Evolutionary conservation across 2,888 invertebrate genomes (phyloP), one percentile per base, ranked within the genome.

Genomic region (Lasioglossum villosulum): DNA sequence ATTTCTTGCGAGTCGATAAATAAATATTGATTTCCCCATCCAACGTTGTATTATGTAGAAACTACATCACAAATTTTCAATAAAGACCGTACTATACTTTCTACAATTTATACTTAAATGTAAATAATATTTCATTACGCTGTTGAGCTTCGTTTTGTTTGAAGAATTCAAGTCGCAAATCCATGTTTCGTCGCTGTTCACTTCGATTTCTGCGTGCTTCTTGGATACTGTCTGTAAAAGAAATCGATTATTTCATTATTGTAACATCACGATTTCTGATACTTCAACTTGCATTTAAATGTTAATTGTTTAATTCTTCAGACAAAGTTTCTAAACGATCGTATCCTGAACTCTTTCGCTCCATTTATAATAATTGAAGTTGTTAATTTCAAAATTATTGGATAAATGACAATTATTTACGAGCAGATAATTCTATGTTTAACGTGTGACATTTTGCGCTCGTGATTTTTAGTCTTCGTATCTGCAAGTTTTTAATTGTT

Each of bases 161-260:
- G 95, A 92, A 82, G 96, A 96, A 73, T 95, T 93, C 45, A 95
- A 92, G 89, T 96, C 96, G 90, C 94, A 95, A 37, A 96, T 93
- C 87, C 96, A 94, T 23, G 93, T 93, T 19, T 91, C 90, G 68
- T 90, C 90, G 23, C 83, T 80, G 30, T 82, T 87, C 0, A 95
- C 95, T 88, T 96, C 96, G 78, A 96, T 96, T 83, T 96, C 95
- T 19, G 96, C 96, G 93, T 96, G 96, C 75, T 94, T 92, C 86
- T 95, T 95, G 1, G 96, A 96, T 27, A 96, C 92, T 0, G 95
- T 95, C 96, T 96, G 93, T 8, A 87, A 90, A 74, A 19, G 56
- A 71, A 80, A 80, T 81, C 0, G 37, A 75, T 72, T 14, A 39
- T 1, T 5, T 75, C 27, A 27, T 10, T 74, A 59, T 48, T 39